phyloP scores from a whole-genome alignment of 2,888 invertebrate species.

The Mamestra brassicae region DNA sequence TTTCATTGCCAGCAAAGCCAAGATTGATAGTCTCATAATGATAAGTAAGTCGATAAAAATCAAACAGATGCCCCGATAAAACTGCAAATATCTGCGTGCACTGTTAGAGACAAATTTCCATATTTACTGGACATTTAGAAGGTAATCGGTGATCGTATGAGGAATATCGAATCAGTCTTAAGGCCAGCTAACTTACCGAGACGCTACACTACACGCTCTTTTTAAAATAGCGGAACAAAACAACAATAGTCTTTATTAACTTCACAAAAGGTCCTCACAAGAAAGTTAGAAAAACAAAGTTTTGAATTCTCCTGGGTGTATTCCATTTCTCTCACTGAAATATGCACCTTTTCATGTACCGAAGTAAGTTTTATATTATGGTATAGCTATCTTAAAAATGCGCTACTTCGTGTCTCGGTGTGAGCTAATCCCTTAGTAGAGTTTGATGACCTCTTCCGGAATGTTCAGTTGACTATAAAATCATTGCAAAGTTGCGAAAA shows the following conservation, averaged over 20 bases:
- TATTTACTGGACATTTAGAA: conserved; percentile 45
- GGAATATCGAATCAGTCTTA: conserved; percentile 43
- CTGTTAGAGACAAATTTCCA: conserved; percentile 49
- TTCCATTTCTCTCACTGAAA: neutral
- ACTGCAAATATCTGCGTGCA: conserved; percentile 34
- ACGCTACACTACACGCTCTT: neutral
- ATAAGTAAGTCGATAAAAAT: conserved; percentile 40
- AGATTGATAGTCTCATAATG: conserved; percentile 40
- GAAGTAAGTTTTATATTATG: neutral
- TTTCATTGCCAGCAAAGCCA: conserved; percentile 35
- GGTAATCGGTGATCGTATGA: conserved; percentile 42
- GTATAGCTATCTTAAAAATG: too few relatives aligned
- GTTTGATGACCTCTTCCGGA: conserved; percentile 48
- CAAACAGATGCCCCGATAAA: conserved; percentile 34
- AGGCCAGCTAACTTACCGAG: neutral
- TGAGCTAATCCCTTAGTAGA: conserved; percentile 12
- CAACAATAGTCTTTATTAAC: too few relatives aligned
- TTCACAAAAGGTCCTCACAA: too few relatives aligned
- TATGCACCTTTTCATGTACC: neutral
- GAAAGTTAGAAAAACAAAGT: too few relatives aligned
- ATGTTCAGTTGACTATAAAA: conserved; percentile 37
- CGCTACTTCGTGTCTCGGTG: neutral
- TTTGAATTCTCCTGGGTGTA: too few relatives aligned
- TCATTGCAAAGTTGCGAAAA: conserved; percentile 31
- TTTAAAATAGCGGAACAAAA: neutral